A percentile compares a stretch with the other conserved stretches of the same genome.
phyloP scores from a whole-genome alignment of 2,113 vertebrate genomes.

The Abramis brama region DNA sequence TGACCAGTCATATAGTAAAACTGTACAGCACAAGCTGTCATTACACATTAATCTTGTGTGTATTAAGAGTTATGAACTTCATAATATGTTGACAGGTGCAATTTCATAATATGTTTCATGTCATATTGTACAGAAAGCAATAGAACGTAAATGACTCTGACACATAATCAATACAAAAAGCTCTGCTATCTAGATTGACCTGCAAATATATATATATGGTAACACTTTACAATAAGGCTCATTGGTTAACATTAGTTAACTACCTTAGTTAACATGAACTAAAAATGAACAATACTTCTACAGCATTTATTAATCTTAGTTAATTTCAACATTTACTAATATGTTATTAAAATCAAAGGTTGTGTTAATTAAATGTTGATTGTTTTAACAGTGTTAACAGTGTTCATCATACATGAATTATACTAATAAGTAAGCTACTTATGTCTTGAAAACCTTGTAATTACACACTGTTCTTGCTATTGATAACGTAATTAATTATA shows the following conservation, averaged over 20 bases:
- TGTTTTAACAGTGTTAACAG: neutral
- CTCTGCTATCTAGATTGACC: slow-evolving; percentile 78
- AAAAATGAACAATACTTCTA: too few relatives aligned
- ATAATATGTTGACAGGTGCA: neutral
- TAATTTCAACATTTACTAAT: too few relatives aligned
- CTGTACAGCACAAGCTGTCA: neutral
- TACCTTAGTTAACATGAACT: too few relatives aligned
- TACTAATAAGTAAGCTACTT: neutral
- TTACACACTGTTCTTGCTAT: neutral
- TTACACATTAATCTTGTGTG: neutral
- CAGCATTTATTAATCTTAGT: too few relatives aligned
- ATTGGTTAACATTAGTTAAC: too few relatives aligned
- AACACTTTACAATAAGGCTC: too few relatives aligned
- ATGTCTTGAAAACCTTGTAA: neutral
- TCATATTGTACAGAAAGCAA: slow-evolving; percentile 60
- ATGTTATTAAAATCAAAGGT: too few relatives aligned
- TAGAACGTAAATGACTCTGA: slow-evolving; percentile 80
- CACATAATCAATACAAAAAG: slow-evolving; percentile 88
- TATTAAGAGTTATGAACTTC: neutral
- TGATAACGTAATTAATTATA: neutral
- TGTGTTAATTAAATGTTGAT: too few relatives aligned
- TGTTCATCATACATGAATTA: neutral
- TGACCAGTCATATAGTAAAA: neutral
- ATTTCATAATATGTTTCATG: slow-evolving; percentile 24
- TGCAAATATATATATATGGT: too few relatives aligned